Evolutionary conservation across 2,797 vertebrate genomes (phyloP).

Genomic region (Sebastes oblongus): DNA sequence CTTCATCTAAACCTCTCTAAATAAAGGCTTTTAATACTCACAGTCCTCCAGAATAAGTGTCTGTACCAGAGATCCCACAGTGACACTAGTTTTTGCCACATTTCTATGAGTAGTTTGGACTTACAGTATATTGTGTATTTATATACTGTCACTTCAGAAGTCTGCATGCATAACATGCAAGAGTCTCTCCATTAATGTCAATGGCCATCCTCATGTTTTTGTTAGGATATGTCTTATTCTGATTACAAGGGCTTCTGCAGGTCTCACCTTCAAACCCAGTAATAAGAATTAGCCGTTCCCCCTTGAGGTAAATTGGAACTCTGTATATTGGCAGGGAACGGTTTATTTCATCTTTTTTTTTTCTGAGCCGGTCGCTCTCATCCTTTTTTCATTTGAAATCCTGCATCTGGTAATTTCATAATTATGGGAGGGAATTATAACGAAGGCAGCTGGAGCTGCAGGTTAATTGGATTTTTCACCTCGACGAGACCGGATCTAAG

Average conservation of each 20-base stretch:
- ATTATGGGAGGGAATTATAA: constrained; percentile 84
- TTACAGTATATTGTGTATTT: neutral
- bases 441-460: constrained; percentile 78
- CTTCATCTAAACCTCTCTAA: neutral
- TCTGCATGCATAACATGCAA: neutral
- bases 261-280: constrained; percentile 69
- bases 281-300: constrained; percentile 48
- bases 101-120: neutral
- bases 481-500: constrained; percentile 79
- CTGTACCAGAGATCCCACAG: neutral
- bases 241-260: constrained; percentile 55
- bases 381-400: constrained; percentile 82
- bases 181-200: constrained; percentile 26
- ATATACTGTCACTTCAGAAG: neutral
- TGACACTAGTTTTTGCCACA: neutral
- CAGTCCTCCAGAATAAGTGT: neutral
- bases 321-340: constrained; percentile 54
- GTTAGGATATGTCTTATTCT: constrained; percentile 50
- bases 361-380: constrained; percentile 69
- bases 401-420: constrained; percentile 84
- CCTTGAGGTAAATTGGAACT: constrained; percentile 68
- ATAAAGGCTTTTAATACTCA: neutral
- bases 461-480: constrained; percentile 87
- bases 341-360: constrained; percentile 73
- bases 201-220: constrained; percentile 6